Evolutionary conservation across 2,113 vertebrate species (phyloP), one percentile per base, ranked within the genome.

Genomic region (Rattus rattus): DNA sequence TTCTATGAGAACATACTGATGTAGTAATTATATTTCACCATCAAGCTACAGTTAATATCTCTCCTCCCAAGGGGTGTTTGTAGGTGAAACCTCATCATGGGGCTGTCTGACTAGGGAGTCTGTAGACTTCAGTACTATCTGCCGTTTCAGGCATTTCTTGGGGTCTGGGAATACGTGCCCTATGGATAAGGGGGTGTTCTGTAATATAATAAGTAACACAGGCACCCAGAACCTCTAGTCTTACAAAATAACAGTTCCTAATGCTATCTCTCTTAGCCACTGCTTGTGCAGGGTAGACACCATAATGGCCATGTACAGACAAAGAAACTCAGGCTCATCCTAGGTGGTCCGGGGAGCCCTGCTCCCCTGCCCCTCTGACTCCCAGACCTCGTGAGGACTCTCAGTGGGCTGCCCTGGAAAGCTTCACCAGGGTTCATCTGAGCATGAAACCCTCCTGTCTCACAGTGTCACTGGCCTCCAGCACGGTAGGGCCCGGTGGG

Each of bases 391-490:
- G 2, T 47, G 36, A 67, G 39, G 54, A 56, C 65, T 9, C 0
- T 19, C 1, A 56, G 92, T 10, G n/a, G 59, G n/a, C 12, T 56
- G 65, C 69, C 28, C 52, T 33, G 67, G 73, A 84, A 67, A 88
- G 54, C 20, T 11, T 59, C 9, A 1, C 7, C 1, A 73, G 59
- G 24, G 14, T n/a, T 4, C 65, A 54, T 22, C 69, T 95, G 72
- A 94, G 33, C 13, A 26, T 67, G 36, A 10, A 96, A 94, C 96
- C 70, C 5, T 19, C 95, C 75, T 83, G 36, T 88, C 84, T 97
- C 84, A 30, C 98, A 99, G 99, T 99, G 97, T 99, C 99, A 0
- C 98, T 99, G 98, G 98, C 99, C 69, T 99, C 99, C 97, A 99
- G 99, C 96, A 99, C 99, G 0, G 99, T 99, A 72, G 99, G 99